phyloP scores from a whole-genome alignment of 2,113 vertebrate genomes.

The Myxocyprinus asiaticus region DNA sequence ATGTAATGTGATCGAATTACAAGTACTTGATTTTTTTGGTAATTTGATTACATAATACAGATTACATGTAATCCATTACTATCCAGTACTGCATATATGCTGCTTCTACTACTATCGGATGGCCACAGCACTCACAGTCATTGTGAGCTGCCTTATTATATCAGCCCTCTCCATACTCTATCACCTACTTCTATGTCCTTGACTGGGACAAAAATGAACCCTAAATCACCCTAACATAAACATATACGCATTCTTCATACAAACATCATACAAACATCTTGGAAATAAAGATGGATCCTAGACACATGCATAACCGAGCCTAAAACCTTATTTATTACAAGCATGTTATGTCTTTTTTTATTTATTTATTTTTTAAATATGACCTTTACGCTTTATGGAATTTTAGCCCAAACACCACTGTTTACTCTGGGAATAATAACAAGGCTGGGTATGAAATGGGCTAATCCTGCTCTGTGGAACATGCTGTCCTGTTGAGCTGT shows the following conservation, averaged over 20 bases:
- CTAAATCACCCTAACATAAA: constrained; percentile 9
- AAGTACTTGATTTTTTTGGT: too few relatives aligned
- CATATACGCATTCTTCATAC: background rate
- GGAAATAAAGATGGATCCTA: background rate
- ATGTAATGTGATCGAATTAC: too few relatives aligned
- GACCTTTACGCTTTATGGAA: background rate
- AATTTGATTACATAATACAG: too few relatives aligned
- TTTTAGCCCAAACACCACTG: background rate
- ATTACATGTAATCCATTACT: too few relatives aligned
- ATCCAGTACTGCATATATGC: too few relatives aligned
- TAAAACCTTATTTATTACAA: background rate
- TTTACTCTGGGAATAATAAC: background rate
- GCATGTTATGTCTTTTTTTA: background rate
- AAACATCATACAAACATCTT: background rate
- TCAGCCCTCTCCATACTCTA: background rate
- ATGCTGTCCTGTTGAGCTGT: constrained; percentile 4
- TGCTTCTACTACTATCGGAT: too few relatives aligned
- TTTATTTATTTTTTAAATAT: background rate
- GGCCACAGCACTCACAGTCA: too few relatives aligned
- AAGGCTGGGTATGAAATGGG: background rate
- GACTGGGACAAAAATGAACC: constrained; percentile 32
- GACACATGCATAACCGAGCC: background rate
- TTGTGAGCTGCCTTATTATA: constrained; percentile 11
- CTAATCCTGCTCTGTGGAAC: background rate
- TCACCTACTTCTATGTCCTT: constrained; percentile 6